phyloP scores from a whole-genome alignment of 2,113 vertebrate species.

The Noturus placidus region DNA sequence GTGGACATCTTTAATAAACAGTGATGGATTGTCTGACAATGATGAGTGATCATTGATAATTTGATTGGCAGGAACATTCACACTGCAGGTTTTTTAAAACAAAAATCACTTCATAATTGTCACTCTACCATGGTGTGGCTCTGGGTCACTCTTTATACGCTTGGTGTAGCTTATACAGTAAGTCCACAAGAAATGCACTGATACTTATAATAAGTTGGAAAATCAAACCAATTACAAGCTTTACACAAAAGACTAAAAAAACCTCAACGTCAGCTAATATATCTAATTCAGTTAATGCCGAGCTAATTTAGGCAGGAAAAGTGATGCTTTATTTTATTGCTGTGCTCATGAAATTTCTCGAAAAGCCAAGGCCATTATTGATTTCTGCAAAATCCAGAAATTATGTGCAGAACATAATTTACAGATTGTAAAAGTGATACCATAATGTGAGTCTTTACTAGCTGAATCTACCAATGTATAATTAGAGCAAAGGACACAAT shows the following conservation, averaged over 20 bases:
- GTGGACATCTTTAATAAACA: neutral
- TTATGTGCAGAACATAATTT: constrained; percentile 23
- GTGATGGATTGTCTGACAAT: neutral
- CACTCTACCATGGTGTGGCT: neutral
- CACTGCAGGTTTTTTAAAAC: neutral
- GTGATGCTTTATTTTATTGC: constrained; percentile 12
- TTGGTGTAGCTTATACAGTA: too few species aligned
- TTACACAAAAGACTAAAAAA: constrained; percentile 23
- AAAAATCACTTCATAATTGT: neutral
- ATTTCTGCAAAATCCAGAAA: constrained; percentile 41
- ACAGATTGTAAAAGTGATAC: neutral
- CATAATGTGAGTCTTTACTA: neutral
- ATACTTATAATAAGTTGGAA: neutral
- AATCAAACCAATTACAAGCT: constrained; percentile 21
- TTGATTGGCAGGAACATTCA: neutral
- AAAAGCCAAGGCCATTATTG: constrained; percentile 23
- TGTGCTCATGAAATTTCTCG: constrained; percentile 21
- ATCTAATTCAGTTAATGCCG: constrained; percentile 18
- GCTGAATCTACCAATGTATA: constrained; percentile 3
- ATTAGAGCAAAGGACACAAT: constrained; percentile 29
- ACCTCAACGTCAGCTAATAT: constrained; percentile 26
- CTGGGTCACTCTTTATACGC: neutral
- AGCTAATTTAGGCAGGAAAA: constrained; percentile 18
- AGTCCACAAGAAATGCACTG: neutral
- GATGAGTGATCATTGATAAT: neutral